These are phyloP conservation scores for Podarcis muralis DNA, from an alignment of 2,113 vertebrate species.

Conservation along the genomic window DNA sequence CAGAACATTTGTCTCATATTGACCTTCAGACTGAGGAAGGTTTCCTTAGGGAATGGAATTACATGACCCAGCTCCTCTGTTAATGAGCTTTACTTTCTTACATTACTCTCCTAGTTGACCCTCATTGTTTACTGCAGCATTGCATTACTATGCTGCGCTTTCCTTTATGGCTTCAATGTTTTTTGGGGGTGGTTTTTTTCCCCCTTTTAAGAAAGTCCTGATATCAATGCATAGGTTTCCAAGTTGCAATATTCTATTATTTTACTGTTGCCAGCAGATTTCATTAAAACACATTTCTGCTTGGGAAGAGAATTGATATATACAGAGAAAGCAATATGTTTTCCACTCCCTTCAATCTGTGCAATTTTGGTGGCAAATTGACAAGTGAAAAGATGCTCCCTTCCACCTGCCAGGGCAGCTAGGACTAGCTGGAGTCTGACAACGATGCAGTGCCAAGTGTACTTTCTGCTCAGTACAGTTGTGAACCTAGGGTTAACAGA, in stretches of 20 bases:
- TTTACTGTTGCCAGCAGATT: background rate
- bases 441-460: background rate
- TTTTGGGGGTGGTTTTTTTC: background rate
- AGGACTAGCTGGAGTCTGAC: background rate
- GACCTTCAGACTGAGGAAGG: background rate
- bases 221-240: background rate
- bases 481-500: background rate
- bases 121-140: background rate
- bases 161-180: background rate
- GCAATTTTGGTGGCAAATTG: background rate
- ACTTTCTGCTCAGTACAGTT: background rate
- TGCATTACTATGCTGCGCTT: background rate
- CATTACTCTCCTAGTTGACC: background rate
- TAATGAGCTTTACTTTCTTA: background rate
- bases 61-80: background rate
- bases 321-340: background rate
- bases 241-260: background rate
- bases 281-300: background rate
- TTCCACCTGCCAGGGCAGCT: background rate
- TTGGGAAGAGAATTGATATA: background rate
- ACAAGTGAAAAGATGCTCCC: background rate
- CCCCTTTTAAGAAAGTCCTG: background rate
- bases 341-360: background rate
- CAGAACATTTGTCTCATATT: background rate
- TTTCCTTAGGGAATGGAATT: background rate